Base-by-base conservation (phyloP, 1,140 invertebrate genomes). In the Pseudomyrmex flavicornis region DNA sequence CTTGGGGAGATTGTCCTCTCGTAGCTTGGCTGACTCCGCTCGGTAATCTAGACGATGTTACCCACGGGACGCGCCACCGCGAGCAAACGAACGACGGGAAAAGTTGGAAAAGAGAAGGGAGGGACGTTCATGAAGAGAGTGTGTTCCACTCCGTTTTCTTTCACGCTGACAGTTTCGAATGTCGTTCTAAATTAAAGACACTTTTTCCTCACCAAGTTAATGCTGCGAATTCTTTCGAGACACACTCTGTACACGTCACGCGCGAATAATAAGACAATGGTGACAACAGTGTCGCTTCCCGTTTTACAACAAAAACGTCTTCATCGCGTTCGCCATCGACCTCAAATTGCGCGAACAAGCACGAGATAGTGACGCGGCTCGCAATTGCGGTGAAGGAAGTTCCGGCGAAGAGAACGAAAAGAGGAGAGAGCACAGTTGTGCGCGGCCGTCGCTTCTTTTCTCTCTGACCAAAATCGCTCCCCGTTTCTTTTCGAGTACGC, bases 31-130 rank as follows among this genome's bases (percentile, higher is more conserved):
- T 88, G 82, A 89, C 72, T 86, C 87, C 62, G 58, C 82, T 87
- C 85, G 88, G 88, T 88, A 89, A 89, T 89, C 85, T 89, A 89
- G 88, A 85, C 82, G 83, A 89, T 89, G 88, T 85, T 85, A 87
- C 88, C 85, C 88, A n/a, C 26, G 88, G 85, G 88, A 86, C 46
- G 22, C 73, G 46, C 46, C 61, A 59, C 72, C 73, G 74, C n/a
- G 82, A 65, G 77, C 70, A 75, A 84, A 88, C 84, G 79, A 83
- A 88, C 84, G 77, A 73, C 73, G 84, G 87, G 88, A 88, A 86
- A 88, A 84, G 79, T 73, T 58, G 86, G 52, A 89, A 35, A 35
- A 7, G 35, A 89, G 83, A 59, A 88, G 73, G 80, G 83, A 85
- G 77, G 62, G 50, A 69, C 66, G 50, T 87, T 58, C 83, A 74